Conservation (phyloP, 2,888 invertebrate species). For the Torymus texanus region DNA sequence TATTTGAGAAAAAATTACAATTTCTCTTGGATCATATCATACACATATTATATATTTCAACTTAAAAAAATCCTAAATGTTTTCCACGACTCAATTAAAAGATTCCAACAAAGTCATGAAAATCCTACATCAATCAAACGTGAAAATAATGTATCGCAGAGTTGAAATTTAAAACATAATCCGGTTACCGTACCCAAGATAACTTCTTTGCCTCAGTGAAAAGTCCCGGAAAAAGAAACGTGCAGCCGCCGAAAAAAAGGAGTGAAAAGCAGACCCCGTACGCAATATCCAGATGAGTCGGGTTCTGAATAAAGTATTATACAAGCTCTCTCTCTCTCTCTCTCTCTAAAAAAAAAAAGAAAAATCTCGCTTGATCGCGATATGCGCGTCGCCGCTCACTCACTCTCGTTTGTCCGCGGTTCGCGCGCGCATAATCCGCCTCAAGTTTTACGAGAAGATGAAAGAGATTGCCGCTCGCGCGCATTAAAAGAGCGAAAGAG, state of each 20-base stretch:
- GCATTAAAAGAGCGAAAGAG: constrained; percentile 37
- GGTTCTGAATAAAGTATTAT: constrained; percentile 22
- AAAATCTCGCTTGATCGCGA: background rate
- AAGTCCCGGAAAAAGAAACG: no score
- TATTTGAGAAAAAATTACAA: no score
- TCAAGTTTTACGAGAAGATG: constrained; percentile 55
- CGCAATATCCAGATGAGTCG: background rate
- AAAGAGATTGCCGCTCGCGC: constrained; percentile 44
- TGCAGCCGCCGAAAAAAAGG: no score
- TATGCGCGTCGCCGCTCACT: background rate
- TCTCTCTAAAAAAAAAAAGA: background rate
- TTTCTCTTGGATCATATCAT: no score
- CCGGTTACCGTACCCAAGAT: background rate
- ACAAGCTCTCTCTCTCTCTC: background rate
- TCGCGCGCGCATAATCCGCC: constrained; percentile 42
- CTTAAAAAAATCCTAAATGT: no score
- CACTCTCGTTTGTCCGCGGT: constrained; percentile 44
- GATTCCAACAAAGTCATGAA: no score
- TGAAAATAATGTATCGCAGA: no score
- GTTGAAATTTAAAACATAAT: background rate
- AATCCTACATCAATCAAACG: no score
- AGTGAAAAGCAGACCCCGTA: no score
- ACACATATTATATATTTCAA: no score
- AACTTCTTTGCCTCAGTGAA: no score
- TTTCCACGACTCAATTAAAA: no score